These are phyloP conservation scores for Bombus superbus DNA, from an alignment of 1,140 invertebrate species.

Conservation along the genomic window DNA sequence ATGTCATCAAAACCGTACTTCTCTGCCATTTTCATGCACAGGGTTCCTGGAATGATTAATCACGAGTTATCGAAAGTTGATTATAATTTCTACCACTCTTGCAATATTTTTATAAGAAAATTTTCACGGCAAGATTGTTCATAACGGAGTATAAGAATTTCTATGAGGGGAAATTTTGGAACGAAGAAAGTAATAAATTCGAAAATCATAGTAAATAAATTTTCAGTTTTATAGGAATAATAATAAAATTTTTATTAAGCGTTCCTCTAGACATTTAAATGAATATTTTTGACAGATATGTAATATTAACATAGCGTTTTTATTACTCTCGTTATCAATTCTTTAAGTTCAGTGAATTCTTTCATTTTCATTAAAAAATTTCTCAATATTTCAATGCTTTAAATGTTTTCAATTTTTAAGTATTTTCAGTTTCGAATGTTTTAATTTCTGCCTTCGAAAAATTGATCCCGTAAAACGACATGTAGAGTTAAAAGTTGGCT, in stretches of 20 bases:
- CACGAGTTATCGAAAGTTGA: not conserved
- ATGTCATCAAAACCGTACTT: conserved; percentile 54
- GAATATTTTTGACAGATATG: not conserved
- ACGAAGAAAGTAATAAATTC: not conserved
- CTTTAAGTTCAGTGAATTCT: not conserved
- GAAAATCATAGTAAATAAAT: no score
- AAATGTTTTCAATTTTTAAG: not conserved
- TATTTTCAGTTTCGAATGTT: not conserved
- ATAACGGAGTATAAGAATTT: no score
- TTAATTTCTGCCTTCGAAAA: not conserved
- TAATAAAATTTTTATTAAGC: not conserved
- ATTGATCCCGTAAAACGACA: not conserved
- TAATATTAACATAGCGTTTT: not conserved
- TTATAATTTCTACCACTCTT: no score
- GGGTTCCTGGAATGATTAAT: conserved; percentile 43
- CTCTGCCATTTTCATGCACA: conserved; percentile 30
- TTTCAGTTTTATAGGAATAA: not conserved
- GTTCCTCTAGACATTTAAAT: not conserved
- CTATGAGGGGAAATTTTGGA: not conserved
- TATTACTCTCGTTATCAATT: not conserved
- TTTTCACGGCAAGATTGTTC: not conserved
- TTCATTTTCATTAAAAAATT: not conserved
- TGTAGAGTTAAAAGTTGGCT: not conserved
- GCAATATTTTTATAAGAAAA: not conserved
- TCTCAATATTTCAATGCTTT: not conserved